Base-by-base conservation (phyloP, 1,140 invertebrate species). In the Samia ricini region DNA sequence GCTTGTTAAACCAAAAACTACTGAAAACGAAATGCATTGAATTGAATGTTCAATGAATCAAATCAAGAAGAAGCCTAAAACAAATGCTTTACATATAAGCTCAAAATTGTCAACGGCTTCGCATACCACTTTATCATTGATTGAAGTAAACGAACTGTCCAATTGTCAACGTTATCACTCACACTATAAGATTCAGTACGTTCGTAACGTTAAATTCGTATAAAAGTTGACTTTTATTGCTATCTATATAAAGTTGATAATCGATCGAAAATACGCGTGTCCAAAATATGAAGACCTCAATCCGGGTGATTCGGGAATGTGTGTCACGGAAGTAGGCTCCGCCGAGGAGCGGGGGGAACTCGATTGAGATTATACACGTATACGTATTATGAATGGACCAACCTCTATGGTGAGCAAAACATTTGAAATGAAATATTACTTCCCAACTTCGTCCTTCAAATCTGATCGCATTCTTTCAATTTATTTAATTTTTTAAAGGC, bases 251-350 rank as follows among this genome's bases (percentile, higher is more conserved):
- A 77, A 63, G 77, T 78, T 36, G 22, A 65, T 12, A 61, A 71
- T 68, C 71, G 57, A 61, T 26, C 26, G 71, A 60, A 12, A 62
- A 56, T n/a, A 33, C 33, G 36, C n/a, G 63, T 68, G 69, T 58
- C 74, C 69, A 72, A 82, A 83, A 83, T 76, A 83, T 81, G 62
- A 83, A 72, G 82, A 81, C 74, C 76, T 68, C 69, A 76, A 77
- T 83, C 75, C 81, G 80, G 79, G 83, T 76, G 77, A 74, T 79
- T 77, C 75, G 72, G 73, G 79, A 77, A 85, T 83, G 69, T 83
- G 67, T 79, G 79, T 59, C 81, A 68, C 63, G 64, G 64, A 85
- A 71, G 75, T 79, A 61, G 77, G 61, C 51, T 64, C 8, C 63
- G 68, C 33, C 33, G 10, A 42, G 10, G 12, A 42, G 33, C n/a